phyloP scores from a whole-genome alignment of 2,888 invertebrate genomes.

The Archips xylosteana region DNA sequence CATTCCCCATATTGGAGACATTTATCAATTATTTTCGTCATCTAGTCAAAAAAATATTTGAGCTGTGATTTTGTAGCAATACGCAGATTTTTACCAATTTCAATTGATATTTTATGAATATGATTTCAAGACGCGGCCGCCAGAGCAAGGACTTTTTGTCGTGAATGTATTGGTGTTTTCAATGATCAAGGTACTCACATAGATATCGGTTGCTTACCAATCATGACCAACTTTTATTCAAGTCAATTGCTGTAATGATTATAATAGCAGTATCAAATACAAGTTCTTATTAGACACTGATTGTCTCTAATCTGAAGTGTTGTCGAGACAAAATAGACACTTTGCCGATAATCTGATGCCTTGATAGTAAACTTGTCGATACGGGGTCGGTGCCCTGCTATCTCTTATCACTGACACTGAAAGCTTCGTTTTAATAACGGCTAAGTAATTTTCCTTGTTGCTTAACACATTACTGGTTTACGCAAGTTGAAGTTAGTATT shows the following conservation, averaged over 20 bases:
- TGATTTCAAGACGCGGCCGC: too few species aligned
- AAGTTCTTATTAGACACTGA: slow-evolving; percentile 31
- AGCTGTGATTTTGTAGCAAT: too few species aligned
- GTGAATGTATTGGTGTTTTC: too few species aligned
- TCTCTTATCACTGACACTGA: slow-evolving; percentile 69
- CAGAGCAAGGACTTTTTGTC: too few species aligned
- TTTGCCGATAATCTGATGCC: slow-evolving; percentile 60
- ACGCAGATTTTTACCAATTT: too few species aligned
- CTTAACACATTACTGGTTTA: slow-evolving; percentile 19
- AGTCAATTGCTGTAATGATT: background rate
- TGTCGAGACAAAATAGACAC: slow-evolving; percentile 46
- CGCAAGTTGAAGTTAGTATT: slow-evolving; percentile 25
- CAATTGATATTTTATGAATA: too few species aligned
- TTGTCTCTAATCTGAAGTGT: slow-evolving; percentile 51
- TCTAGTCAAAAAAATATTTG: too few species aligned
- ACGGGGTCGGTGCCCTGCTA: slow-evolving; percentile 76
- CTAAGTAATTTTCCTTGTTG: slow-evolving; percentile 41
- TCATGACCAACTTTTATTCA: background rate
- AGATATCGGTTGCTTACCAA: background rate
- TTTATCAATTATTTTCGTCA: too few species aligned
- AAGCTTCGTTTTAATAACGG: slow-evolving; percentile 49
- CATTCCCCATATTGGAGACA: too few species aligned
- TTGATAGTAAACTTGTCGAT: slow-evolving; percentile 81
- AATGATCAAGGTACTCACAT: background rate
- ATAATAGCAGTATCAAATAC: slow-evolving; percentile 27